Evolutionary conservation across 1,140 invertebrate species (phyloP).

Genomic region (Copidosoma floridanum): DNA sequence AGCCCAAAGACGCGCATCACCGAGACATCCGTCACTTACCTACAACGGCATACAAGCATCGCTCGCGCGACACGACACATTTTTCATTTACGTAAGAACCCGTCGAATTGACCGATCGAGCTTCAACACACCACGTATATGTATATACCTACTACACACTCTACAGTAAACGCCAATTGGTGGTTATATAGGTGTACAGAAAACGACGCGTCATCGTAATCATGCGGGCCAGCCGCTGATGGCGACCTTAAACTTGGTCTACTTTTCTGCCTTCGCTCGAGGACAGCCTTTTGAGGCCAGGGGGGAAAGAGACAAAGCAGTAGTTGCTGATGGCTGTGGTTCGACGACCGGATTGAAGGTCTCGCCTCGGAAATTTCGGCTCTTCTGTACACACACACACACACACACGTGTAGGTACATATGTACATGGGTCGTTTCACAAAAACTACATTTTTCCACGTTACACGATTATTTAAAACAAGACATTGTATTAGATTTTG

Average conservation of each 20-base stretch:
- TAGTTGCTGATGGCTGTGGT: neutral
- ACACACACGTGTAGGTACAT: neutral
- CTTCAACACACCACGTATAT: neutral
- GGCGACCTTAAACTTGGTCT: slow-evolving; percentile 38
- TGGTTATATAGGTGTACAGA: too few relatives aligned
- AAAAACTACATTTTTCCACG: neutral
- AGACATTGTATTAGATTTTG: too few relatives aligned
- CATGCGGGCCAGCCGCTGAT: neutral
- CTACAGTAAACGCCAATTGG: too few relatives aligned
- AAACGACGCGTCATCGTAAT: too few relatives aligned
- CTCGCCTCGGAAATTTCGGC: neutral
- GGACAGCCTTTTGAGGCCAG: neutral
- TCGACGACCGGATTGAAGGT: slow-evolving; percentile 25
- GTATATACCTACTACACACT: too few relatives aligned
- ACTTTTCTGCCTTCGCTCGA: neutral
- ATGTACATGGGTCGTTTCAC: neutral
- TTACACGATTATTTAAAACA: too few relatives aligned
- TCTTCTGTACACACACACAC: too few relatives aligned
- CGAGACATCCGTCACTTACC: neutral
- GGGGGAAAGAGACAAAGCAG: neutral
- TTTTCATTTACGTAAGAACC: neutral
- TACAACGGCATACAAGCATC: neutral
- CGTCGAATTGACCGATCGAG: neutral
- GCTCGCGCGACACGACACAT: too few relatives aligned
- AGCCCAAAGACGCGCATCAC: neutral